Percentiles rank a stretch among this genome's conserved stretches.
Conservation (phyloP, 2,888 invertebrate genomes). For the Temnothorax ravouxi region DNA sequence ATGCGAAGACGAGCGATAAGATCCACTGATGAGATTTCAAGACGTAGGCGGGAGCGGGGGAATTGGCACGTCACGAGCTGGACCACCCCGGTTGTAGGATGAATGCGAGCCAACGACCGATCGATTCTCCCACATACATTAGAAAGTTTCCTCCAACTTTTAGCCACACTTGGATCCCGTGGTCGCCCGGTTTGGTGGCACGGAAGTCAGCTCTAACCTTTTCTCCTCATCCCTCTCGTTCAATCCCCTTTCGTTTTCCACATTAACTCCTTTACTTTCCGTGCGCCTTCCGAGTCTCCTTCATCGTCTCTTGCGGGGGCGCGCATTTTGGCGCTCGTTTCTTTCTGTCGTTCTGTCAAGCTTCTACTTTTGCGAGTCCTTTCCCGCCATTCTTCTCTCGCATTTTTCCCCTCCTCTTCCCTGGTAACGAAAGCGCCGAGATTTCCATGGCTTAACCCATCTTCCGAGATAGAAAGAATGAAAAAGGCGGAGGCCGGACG, state of each 20-base stretch:
- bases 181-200: constrained; percentile 61
- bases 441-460: constrained; percentile 61
- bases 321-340: constrained; percentile 44
- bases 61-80: constrained; percentile 81
- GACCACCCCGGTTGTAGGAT: constrained; percentile 78
- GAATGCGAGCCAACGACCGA: constrained; percentile 80
- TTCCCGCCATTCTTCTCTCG: neutral
- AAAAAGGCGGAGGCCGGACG: constrained; percentile 58
- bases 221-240: constrained; percentile 52
- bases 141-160: constrained; percentile 83
- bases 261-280: constrained; percentile 49
- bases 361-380: constrained; percentile 29
- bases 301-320: constrained; percentile 8
- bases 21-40: constrained; percentile 59
- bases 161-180: constrained; percentile 72
- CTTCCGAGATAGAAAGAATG: constrained; percentile 52
- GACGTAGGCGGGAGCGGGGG: constrained; percentile 57
- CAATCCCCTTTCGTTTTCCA: constrained; percentile 45
- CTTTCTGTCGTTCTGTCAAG: constrained; percentile 1
- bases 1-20: constrained; percentile 52
- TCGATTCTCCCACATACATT: constrained; percentile 83
- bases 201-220: constrained; percentile 72
- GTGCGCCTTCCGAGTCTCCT: neutral
- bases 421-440: constrained; percentile 66
- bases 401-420: constrained; percentile 8